Evolutionary conservation across 1,140 invertebrate species (phyloP).

Genomic region (Chrysopa pallens): DNA sequence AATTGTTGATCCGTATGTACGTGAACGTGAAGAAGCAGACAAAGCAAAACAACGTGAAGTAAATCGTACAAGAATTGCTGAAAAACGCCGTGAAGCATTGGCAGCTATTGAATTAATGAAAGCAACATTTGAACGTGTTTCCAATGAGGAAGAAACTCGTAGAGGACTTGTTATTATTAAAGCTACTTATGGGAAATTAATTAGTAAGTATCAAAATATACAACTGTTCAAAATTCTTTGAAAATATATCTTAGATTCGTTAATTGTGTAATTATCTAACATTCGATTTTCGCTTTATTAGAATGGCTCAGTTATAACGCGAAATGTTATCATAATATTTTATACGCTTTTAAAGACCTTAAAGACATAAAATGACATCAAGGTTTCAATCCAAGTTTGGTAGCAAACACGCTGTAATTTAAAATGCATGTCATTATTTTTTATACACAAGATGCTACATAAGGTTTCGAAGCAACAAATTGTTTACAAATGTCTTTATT

Average conservation of each 20-base stretch:
- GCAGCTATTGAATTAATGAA: constrained; percentile 78
- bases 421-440: no score
- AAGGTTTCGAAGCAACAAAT: no score
- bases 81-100: constrained; percentile 66
- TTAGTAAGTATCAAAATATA: no score
- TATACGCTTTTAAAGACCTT: no score
- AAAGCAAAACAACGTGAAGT: constrained; percentile 53
- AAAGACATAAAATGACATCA: no score
- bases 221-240: no score
- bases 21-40: constrained; percentile 55
- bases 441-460: no score
- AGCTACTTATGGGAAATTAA: constrained; percentile 63
- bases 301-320: no score
- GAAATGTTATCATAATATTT: no score
- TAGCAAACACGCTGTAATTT: no score
- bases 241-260: constrained; percentile 3
- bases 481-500: no score
- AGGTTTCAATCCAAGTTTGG: no score
- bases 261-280: constrained; percentile 4
- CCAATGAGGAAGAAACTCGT: constrained; percentile 54
- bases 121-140: constrained; percentile 57
- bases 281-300: not conserved
- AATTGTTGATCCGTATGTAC: constrained; percentile 71
- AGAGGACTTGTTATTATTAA: constrained; percentile 71
- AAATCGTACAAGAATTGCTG: constrained; percentile 45